Evolutionary conservation across 2,797 vertebrate species (phyloP), one percentile per base, ranked within the genome.

Genomic region (Lagodon rhomboides): DNA sequence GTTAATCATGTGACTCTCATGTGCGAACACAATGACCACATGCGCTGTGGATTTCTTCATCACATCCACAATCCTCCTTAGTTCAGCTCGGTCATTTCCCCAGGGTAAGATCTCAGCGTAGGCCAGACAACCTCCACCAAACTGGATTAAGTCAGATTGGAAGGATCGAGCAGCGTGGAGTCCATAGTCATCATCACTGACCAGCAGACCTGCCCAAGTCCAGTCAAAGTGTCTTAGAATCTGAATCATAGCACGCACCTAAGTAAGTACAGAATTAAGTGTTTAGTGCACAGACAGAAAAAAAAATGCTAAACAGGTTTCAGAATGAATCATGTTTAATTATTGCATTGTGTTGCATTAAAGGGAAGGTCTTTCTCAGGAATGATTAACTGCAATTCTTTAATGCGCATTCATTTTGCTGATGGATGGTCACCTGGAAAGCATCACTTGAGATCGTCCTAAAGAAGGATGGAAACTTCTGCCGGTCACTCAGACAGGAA

Each of bases 171-270:
- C 87, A 44, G 83, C 93, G 4, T 94, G 46, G 17, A 89, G 74
- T 9, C 94, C 94, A 27, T 95, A 95, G 34, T 94, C 93, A 76
- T 94, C 92, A 62, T 91, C 79, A 75, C 89, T 94, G 68, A 92
- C 63, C 18, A 95, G 43, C 9, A 94, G 90, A 17, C 94, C 94
- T 3, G 85, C 85, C 94, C 94, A 95, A 6, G 92, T 93, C 94
- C 94, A 95, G 12, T 83, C 56, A 25, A 93, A 95, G 54, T 38
- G 84, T 15, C 79, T 90, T 1, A 95, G 61, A 44, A 95, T 94
- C 82, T 91, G 90, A 25, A 94, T 82, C 77, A 94, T 91, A 5
- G 84, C 88, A 51, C n/a, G 88, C 4, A 90, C 88, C 86, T 88
- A 12, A 30, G 15, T 59, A 27, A 46, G 59, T 11, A 38, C 2